Base-by-base conservation (phyloP, 2,797 vertebrate genomes). In the Sphenopsis melanotis region DNA sequence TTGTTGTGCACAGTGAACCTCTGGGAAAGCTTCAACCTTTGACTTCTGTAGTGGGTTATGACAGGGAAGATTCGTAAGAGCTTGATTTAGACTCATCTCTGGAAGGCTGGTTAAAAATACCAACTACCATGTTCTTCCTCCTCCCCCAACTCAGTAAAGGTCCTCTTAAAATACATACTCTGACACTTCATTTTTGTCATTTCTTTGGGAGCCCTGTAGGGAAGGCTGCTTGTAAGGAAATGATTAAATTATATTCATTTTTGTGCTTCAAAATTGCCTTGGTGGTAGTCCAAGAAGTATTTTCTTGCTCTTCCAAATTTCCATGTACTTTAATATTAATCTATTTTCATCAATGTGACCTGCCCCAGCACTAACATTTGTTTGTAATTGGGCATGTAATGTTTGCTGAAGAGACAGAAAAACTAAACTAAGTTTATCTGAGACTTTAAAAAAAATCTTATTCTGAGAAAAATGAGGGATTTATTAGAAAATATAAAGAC, bases 21-120 rank as follows among this genome's bases (percentile, higher is more conserved):
- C 96, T 98, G 97, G 98, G 98, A 98, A 98, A 98, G 90, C 89
- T 87, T 95, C 97, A 93, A 16, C 97, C 97, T 97, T 97, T 98
- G 95, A 97, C 97, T 96, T 96, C 85, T 78, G 81, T 76, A 71
- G 87, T 91, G 91, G 93, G 84, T 96, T 97, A 95, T 95, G 93
- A 84, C 89, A 88, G 81, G 59, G 96, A 97, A 95, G 95, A 89
- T 89, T 95, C 84, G 5, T 92, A 97, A 96, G 94, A 96, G 94
- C 95, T 95, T 83, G 92, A 96, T 97, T 97, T 97, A 96, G 95
- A 94, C 71, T 85, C 93, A 96, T 96, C 92, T 97, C 93, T 93
- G 57, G 69, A 96, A 94, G 94, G 66, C 93, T 87, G 87, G 80
- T 94, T 97, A 96, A 96, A 95, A 96, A 94, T 95, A 96, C 15